phyloP scores from a whole-genome alignment of 2,888 invertebrate species.

The Parasteatoda lunata region DNA sequence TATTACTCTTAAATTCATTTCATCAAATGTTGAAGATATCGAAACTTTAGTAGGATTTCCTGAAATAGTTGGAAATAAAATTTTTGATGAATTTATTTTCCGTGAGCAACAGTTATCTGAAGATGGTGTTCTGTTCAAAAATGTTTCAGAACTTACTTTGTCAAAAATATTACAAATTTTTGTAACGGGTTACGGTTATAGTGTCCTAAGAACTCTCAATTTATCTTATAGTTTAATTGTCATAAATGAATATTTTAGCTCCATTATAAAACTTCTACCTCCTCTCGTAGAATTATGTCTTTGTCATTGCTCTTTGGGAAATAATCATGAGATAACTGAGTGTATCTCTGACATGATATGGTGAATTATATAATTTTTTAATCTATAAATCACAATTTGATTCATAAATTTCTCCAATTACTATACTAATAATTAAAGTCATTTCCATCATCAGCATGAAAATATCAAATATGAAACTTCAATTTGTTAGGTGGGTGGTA shows the following conservation, averaged over 20 bases:
- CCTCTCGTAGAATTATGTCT: slow-evolving; percentile 35
- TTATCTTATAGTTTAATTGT: slow-evolving; percentile 28
- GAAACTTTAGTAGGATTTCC: slow-evolving; percentile 30
- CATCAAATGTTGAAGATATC: slow-evolving; percentile 23
- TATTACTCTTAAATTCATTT: slow-evolving; percentile 19
- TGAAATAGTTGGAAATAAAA: slow-evolving; percentile 25
- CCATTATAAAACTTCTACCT: slow-evolving; percentile 4
- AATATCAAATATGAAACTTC: too few relatives aligned
- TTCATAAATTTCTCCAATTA: too few relatives aligned
- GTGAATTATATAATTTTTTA: slow-evolving; percentile 9
- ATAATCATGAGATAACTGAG: slow-evolving; percentile 45
- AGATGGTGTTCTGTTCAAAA: background rate
- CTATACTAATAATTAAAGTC: too few relatives aligned
- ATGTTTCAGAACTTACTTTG: background rate
- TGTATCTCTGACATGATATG: slow-evolving; percentile 6
- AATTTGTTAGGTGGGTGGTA: too few relatives aligned
- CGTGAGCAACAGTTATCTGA: background rate
- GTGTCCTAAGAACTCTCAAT: slow-evolving; percentile 16
- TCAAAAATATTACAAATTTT: slow-evolving; percentile 15
- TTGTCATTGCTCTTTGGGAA: slow-evolving; percentile 36
- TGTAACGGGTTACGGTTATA: slow-evolving; percentile 17
- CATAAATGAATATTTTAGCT: slow-evolving; percentile 41
- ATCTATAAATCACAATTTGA: background rate
- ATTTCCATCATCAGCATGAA: too few relatives aligned
- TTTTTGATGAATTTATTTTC: slow-evolving; percentile 16